Evolutionary conservation across 2,888 invertebrate species (phyloP).

Genomic region (Drosophila anomelani): DNA sequence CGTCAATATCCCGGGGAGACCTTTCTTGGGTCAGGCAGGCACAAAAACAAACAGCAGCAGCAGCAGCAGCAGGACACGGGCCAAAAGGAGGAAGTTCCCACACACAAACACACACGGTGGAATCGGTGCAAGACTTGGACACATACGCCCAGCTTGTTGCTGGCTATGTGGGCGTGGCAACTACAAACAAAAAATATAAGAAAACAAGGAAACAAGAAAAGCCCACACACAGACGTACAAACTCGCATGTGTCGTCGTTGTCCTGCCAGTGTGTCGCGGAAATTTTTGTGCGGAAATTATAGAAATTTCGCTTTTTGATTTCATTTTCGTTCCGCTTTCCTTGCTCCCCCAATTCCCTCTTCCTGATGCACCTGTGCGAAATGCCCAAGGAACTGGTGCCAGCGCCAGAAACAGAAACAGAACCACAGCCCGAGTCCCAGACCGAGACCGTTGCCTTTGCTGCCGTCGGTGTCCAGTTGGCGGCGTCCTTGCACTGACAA

Average conservation of each 20-base stretch:
- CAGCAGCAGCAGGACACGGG: slow-evolving; percentile 14
- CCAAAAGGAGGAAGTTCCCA: slow-evolving; percentile 30
- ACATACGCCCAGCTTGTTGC: slow-evolving; percentile 70
- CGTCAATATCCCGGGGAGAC: slow-evolving; percentile 56
- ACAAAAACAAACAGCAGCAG: slow-evolving; percentile 29
- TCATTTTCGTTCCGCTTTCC: slow-evolving; percentile 67
- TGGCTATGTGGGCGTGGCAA: slow-evolving; percentile 63
- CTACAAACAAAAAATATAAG: slow-evolving; percentile 1
- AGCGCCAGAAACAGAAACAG: slow-evolving; percentile 3
- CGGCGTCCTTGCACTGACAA: slow-evolving; percentile 62
- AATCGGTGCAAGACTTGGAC: slow-evolving; percentile 35
- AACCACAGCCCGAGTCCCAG: not conserved
- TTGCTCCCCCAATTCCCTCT: slow-evolving; percentile 33
- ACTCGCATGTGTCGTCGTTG: slow-evolving; percentile 21
- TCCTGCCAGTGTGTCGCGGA: slow-evolving; percentile 55
- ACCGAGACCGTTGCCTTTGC: slow-evolving; percentile 15
- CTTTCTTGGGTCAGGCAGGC: slow-evolving; percentile 56
- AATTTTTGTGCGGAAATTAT: slow-evolving; percentile 81
- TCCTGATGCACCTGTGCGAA: slow-evolving; percentile 40
- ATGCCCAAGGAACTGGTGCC: slow-evolving; percentile 35
- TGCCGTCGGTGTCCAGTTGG: slow-evolving; percentile 55
- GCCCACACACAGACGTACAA: slow-evolving; percentile 13
- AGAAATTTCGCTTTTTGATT: slow-evolving; percentile 77
- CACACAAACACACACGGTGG: slow-evolving; percentile 12
- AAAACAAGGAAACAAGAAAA: slow-evolving; percentile 5